phyloP scores from a whole-genome alignment of 2,888 invertebrate genomes.

The Caenorhabditis sp. region DNA sequence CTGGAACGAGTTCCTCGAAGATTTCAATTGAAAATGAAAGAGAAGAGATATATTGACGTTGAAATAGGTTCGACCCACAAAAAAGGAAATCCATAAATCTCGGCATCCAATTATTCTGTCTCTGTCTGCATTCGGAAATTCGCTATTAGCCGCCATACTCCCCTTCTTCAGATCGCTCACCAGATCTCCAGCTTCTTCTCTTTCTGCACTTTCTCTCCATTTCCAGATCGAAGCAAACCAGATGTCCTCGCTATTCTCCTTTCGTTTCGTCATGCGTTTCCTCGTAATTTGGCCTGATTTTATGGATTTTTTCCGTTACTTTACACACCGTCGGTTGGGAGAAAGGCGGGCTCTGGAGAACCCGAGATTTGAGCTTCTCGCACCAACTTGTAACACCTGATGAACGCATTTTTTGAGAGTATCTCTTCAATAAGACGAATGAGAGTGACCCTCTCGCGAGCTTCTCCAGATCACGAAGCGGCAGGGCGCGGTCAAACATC shows the following conservation, averaged over 20 bases:
- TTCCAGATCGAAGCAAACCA: conserved; percentile 47
- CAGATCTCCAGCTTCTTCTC: background rate
- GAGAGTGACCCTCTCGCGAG: conserved; percentile 9
- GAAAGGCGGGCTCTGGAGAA: conserved; percentile 1
- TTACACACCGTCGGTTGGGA: conserved; percentile 26
- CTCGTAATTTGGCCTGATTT: conserved; percentile 38
- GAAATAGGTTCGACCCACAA: background rate
- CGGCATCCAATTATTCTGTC: conserved; percentile 29
- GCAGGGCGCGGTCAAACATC: conserved; percentile 3
- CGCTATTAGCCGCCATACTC: conserved; percentile 22
- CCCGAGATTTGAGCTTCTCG: background rate
- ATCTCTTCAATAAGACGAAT: conserved; percentile 20
- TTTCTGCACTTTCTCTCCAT: conserved; percentile 25
- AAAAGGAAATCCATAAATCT: conserved; percentile 35
- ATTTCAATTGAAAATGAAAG: background rate
- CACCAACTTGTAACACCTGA: conserved; percentile 51
- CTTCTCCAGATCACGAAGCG: background rate
- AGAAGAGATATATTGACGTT: background rate
- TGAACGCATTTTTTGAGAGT: conserved; percentile 19
- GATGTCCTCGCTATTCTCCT: conserved; percentile 19
- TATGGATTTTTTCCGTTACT: conserved; percentile 50
- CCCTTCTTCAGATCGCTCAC: background rate
- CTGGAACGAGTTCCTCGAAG: conserved; percentile 1
- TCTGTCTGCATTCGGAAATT: conserved; percentile 37
- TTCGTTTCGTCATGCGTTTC: conserved; percentile 23